phyloP scores from a whole-genome alignment of 2,888 invertebrate genomes.

The Arenicola marina region DNA sequence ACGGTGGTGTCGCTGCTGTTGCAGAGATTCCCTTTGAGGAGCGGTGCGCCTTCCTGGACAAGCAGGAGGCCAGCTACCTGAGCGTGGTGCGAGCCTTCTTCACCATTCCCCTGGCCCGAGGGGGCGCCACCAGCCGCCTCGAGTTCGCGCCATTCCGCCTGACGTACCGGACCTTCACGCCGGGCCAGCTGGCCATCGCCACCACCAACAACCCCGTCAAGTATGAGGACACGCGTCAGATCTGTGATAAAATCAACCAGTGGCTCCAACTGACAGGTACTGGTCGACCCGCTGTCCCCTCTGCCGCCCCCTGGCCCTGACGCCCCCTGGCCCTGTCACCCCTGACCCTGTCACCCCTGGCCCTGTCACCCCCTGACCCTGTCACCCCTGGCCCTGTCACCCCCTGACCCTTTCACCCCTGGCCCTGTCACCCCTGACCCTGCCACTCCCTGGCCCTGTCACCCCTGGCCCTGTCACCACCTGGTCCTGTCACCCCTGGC shows the following conservation, averaged over 20 bases:
- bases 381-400: too few species aligned
- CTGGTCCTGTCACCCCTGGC: too few species aligned
- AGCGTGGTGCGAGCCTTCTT: slow-evolving; percentile 30
- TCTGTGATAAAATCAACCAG: slow-evolving; percentile 33
- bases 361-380: too few species aligned
- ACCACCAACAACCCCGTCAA: slow-evolving; percentile 16
- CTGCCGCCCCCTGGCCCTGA: neutral
- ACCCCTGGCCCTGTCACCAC: too few species aligned
- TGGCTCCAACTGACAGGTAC: slow-evolving; percentile 36
- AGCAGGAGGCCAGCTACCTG: slow-evolving; percentile 29
- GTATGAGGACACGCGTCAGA: slow-evolving; percentile 29
- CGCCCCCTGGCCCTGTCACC: neutral
- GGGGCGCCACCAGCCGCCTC: neutral
- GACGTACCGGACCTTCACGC: slow-evolving; percentile 34
- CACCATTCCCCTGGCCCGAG: slow-evolving; percentile 11
- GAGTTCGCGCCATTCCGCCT: slow-evolving; percentile 17
- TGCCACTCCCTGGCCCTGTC: too few species aligned
- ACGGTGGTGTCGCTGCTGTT: too few species aligned
- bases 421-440: too few species aligned
- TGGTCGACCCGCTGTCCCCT: too few species aligned
- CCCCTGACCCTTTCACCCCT: too few species aligned
- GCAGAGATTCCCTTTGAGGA: slow-evolving; percentile 31
- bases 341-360: too few species aligned
- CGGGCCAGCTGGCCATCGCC: slow-evolving; percentile 20
- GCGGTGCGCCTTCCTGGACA: slow-evolving; percentile 31